Percentiles rank a stretch among this genome's conserved stretches.
Evolutionary conservation across 2,797 vertebrate species (phyloP).

Genomic region (Cichlasoma orientale): DNA sequence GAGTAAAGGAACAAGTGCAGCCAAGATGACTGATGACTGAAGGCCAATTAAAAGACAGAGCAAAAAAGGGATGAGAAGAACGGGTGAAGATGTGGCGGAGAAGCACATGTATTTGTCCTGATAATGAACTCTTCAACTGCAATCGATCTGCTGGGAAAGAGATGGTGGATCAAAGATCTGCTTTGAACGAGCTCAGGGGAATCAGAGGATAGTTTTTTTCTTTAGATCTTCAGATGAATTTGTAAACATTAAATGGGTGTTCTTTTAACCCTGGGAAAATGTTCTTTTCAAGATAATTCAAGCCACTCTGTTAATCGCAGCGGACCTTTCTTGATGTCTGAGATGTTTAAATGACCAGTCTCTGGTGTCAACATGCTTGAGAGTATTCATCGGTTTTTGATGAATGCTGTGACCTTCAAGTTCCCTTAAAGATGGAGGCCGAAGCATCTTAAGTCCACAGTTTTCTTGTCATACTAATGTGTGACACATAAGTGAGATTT

Average conservation of each 20-base stretch:
- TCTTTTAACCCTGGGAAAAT: constrained; percentile 31
- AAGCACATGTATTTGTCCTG: constrained; percentile 78
- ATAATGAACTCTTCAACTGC: constrained; percentile 83
- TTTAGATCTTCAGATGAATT: constrained; percentile 49
- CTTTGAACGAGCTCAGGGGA: constrained; percentile 53
- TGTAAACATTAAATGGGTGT: constrained; percentile 56
- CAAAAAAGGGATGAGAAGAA: constrained; percentile 55
- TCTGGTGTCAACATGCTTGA: constrained; percentile 1
- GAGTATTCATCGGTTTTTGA: constrained; percentile 27
- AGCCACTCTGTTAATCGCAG: constrained; percentile 16
- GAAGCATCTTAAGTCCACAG: neutral
- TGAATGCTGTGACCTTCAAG: constrained; percentile 44
- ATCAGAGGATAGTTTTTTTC: constrained; percentile 47
- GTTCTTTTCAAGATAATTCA: constrained; percentile 21
- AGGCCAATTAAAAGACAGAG: constrained; percentile 80
- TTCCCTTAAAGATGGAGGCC: neutral
- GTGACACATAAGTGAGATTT: neutral
- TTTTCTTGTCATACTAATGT: neutral
- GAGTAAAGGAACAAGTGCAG: constrained; percentile 64
- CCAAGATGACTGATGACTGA: constrained; percentile 77
- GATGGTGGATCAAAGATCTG: constrained; percentile 57
- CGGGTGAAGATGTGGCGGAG: constrained; percentile 60
- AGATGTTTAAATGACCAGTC: constrained; percentile 29
- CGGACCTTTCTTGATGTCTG: constrained; percentile 21
- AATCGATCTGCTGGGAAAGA: constrained; percentile 74